These are phyloP conservation scores for Drosophila kepulauana DNA, from an alignment of 1,140 invertebrate species.

Conservation along the genomic window DNA sequence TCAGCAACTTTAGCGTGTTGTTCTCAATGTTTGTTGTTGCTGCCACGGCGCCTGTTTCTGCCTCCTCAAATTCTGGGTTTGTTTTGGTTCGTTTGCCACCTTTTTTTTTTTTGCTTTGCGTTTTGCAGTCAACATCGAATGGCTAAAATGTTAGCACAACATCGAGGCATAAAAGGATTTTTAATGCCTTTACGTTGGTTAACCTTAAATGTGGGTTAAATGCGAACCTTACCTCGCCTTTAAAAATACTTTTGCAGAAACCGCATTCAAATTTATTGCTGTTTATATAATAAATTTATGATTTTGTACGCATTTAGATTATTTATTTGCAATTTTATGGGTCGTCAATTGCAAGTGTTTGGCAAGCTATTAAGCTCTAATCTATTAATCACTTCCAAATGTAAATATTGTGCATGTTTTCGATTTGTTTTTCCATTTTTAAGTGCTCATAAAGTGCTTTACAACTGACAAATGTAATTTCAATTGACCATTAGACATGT, in stretches of 20 bases:
- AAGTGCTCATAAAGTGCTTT: neutral
- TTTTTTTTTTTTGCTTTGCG: neutral
- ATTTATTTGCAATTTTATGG: slow-evolving; percentile 4
- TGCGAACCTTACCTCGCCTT: slow-evolving; percentile 1
- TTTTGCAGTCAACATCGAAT: slow-evolving; percentile 35
- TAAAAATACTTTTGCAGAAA: neutral
- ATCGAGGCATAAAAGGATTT: slow-evolving; percentile 46
- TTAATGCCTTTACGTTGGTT: slow-evolving; percentile 39
- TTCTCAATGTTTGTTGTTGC: slow-evolving; percentile 26
- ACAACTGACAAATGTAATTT: too few species aligned
- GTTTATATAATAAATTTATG: slow-evolving; percentile 9
- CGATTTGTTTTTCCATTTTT: neutral
- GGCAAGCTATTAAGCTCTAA: neutral
- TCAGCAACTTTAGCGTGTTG: slow-evolving; percentile 18
- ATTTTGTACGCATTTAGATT: neutral
- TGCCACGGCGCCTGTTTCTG: slow-evolving; percentile 34
- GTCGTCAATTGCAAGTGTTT: neutral
- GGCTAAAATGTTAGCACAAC: slow-evolving; percentile 50
- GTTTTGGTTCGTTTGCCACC: slow-evolving; percentile 41
- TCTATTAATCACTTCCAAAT: neutral
- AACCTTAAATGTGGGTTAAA: slow-evolving; percentile 49
- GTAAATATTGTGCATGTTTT: neutral
- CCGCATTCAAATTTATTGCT: slow-evolving; percentile 1
- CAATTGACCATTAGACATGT: too few species aligned
- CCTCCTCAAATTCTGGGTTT: slow-evolving; percentile 26